Conservation (phyloP, 2,113 vertebrate species). For the Sorex araneus region DNA sequence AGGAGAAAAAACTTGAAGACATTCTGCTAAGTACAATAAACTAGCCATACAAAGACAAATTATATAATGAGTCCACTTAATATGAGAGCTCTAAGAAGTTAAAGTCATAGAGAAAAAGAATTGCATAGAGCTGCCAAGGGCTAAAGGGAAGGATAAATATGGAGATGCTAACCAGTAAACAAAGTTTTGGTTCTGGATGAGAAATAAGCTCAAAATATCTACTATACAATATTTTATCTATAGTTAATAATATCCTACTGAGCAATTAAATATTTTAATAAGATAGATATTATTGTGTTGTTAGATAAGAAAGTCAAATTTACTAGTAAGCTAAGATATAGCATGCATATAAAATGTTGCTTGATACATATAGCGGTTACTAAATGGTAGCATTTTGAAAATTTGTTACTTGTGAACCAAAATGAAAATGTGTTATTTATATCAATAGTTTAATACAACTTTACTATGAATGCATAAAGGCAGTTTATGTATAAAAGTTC, state of each 20-base stretch:
- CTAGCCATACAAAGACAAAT: not conserved
- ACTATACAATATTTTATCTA: not conserved
- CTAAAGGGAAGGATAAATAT: not conserved
- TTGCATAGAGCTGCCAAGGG: not conserved
- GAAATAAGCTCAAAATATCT: not conserved
- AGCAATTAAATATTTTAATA: not conserved
- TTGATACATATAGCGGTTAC: not conserved
- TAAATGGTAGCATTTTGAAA: not conserved
- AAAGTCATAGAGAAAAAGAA: not conserved
- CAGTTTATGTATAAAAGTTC: not conserved
- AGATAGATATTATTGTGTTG: not conserved
- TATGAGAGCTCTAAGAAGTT: not conserved
- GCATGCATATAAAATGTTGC: not conserved
- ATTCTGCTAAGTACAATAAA: not conserved
- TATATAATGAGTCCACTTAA: not conserved
- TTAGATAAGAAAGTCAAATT: not conserved
- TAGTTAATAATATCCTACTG: not conserved
- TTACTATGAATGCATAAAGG: not conserved
- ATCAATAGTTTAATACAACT: not conserved
- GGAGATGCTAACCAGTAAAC: not conserved
- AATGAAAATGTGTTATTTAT: not conserved
- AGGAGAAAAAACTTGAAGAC: not conserved
- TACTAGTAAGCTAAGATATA: not conserved
- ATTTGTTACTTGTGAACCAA: not conserved
- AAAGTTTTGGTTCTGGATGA: not conserved